Conservation (phyloP, 2,113 vertebrate species). For the Urocitellus parryii region DNA sequence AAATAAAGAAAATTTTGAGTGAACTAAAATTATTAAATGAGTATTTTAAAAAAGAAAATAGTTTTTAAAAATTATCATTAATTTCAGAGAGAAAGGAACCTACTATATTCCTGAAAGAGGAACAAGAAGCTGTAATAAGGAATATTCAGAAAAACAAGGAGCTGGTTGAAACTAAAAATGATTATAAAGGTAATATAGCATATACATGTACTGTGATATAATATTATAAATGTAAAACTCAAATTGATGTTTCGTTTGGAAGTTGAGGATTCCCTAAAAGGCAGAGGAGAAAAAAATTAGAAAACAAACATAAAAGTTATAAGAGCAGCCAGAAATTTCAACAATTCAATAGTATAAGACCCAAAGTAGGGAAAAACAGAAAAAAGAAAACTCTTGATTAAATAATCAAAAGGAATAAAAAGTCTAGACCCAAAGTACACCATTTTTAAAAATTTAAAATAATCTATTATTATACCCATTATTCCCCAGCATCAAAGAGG, state of each 20-base stretch:
- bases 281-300: neutral
- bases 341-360: neutral
- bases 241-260: neutral
- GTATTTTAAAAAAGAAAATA: neutral
- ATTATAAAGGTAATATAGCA: neutral
- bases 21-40: neutral
- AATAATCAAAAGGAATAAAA: neutral
- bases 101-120: neutral
- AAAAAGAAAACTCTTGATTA: neutral
- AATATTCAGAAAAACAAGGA: neutral
- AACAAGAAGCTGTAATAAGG: neutral
- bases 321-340: neutral
- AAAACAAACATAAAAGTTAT: neutral
- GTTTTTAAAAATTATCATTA: neutral
- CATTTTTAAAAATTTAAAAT: neutral
- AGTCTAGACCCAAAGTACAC: neutral
- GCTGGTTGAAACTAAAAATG: neutral
- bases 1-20: neutral
- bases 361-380: neutral
- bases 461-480: neutral
- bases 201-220: too few relatives aligned
- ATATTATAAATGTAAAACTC: neutral
- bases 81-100: neutral
- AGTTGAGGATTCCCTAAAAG: neutral
- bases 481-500: neutral